These are phyloP conservation scores for Heliothis subflexa DNA, from an alignment of 1,140 invertebrate genomes.

Conservation along the genomic window DNA sequence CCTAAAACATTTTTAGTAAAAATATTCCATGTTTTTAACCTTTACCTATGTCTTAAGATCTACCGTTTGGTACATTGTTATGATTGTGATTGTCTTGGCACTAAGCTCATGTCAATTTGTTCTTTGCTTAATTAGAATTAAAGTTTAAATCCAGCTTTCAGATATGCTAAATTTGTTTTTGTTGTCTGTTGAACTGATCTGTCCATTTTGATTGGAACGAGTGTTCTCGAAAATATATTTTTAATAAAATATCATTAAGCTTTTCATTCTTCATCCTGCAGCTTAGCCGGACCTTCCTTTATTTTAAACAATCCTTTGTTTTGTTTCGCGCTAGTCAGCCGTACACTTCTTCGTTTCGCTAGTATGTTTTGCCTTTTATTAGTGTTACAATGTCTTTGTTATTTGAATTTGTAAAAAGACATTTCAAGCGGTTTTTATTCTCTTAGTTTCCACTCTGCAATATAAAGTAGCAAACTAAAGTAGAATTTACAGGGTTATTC, in stretches of 20 bases:
- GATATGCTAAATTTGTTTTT: conserved; percentile 64
- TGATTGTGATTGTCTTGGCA: conserved; percentile 53
- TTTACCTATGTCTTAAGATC: conserved; percentile 50
- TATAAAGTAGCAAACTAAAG: neutral
- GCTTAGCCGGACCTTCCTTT: conserved; percentile 64
- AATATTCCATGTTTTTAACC: conserved; percentile 54
- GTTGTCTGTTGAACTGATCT: conserved; percentile 72
- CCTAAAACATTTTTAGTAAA: conserved; percentile 43
- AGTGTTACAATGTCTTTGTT: conserved; percentile 34
- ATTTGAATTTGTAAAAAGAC: conserved; percentile 23
- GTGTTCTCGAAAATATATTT: conserved; percentile 83
- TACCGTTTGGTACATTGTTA: conserved; percentile 56
- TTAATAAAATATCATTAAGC: conserved; percentile 78
- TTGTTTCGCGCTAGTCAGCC: conserved; percentile 37
- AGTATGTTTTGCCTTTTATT: conserved; percentile 23
- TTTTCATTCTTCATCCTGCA: conserved; percentile 79
- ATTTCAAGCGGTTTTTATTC: conserved; percentile 10
- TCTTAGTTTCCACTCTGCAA: conserved; percentile 22
- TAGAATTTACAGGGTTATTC: conserved; percentile 34
- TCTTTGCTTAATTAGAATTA: conserved; percentile 55
- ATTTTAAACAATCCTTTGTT: conserved; percentile 47
- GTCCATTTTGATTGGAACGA: conserved; percentile 80
- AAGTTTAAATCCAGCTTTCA: conserved; percentile 80
- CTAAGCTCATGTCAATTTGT: conserved; percentile 60
- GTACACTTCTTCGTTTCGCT: conserved; percentile 38